phyloP scores from a whole-genome alignment of 1,140 invertebrate genomes.

The Lordiphosa clarofinis region DNA sequence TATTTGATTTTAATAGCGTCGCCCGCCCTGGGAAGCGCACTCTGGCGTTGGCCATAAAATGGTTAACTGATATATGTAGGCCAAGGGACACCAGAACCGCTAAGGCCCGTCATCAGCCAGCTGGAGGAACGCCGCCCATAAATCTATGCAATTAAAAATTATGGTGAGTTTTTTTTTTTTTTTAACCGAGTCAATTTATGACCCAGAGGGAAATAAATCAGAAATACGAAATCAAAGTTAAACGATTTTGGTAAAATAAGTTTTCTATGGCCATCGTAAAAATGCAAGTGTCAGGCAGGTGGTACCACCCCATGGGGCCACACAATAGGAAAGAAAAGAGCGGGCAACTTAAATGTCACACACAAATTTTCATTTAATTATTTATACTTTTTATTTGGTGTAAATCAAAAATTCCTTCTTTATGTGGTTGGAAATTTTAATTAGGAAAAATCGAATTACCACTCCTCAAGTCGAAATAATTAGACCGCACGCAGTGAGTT shows the following conservation, averaged over 20 bases:
- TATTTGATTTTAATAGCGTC: conserved; percentile 70
- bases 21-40: conserved; percentile 3
- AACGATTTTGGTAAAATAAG: conserved; percentile 35
- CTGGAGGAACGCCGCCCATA: conserved; percentile 30
- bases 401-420: conserved; percentile 38
- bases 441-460: conserved; percentile 42
- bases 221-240: conserved; percentile 56
- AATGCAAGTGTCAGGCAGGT: conserved; percentile 60
- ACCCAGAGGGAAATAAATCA: conserved; percentile 58
- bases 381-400: conserved; percentile 17
- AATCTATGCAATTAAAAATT: conserved; percentile 75
- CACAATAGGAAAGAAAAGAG: background rate
- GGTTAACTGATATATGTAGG: conserved; percentile 32
- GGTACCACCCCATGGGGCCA: conserved; percentile 10
- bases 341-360: conserved; percentile 43
- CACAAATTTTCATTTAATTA: conserved; percentile 37
- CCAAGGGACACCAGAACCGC: conserved; percentile 63
- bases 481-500: conserved; percentile 69
- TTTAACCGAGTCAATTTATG: conserved; percentile 56
- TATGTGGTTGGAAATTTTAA: conserved; percentile 54
- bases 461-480: conserved; percentile 52
- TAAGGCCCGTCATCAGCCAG: conserved; percentile 60
- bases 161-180: conserved; percentile 68
- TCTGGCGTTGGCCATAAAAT: conserved; percentile 42
- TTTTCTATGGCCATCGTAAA: conserved; percentile 6